Conservation (phyloP, 2,797 vertebrate genomes). For the Enteromius anoplus region DNA sequence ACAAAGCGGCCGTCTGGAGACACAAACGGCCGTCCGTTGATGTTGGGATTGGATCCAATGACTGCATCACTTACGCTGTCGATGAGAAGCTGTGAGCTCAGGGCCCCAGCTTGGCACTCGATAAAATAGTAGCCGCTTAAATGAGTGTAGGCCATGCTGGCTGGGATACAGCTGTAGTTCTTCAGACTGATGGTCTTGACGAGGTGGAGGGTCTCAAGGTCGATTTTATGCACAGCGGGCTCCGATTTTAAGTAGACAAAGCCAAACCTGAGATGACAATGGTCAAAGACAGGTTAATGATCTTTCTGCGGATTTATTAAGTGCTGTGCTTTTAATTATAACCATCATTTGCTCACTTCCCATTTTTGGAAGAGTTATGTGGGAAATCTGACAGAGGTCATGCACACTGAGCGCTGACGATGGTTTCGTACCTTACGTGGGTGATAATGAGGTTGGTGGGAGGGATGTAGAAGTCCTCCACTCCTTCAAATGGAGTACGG, state of each 20-base stretch:
- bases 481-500: conserved; percentile 84
- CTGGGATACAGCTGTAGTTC: conserved; percentile 82
- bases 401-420: not conserved
- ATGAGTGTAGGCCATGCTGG: conserved; percentile 91
- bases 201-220: conserved; percentile 89
- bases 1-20: conserved; percentile 89
- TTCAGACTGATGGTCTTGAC: conserved; percentile 89
- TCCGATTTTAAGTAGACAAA: conserved; percentile 89
- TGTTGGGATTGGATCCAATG: conserved; percentile 79
- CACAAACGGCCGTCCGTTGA: conserved; percentile 79
- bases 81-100: conserved; percentile 82
- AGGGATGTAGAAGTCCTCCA: conserved; percentile 92
- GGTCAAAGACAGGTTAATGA: conserved; percentile 73
- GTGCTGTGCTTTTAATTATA: conserved; percentile 67
- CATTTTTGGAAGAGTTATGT: conserved; percentile 57
- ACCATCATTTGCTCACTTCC: conserved; percentile 68
- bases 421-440: conserved; percentile 86
- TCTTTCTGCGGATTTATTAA: conserved; percentile 63
- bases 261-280: conserved; percentile 84
- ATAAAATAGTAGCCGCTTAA: conserved; percentile 91
- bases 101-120: conserved; percentile 76
- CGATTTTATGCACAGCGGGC: conserved; percentile 87
- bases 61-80: conserved; percentile 90
- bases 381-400: conserved; percentile 59
- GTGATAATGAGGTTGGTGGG: conserved; percentile 97